phyloP scores from a whole-genome alignment of 1,140 invertebrate genomes.

The Drosophila ironensis region DNA sequence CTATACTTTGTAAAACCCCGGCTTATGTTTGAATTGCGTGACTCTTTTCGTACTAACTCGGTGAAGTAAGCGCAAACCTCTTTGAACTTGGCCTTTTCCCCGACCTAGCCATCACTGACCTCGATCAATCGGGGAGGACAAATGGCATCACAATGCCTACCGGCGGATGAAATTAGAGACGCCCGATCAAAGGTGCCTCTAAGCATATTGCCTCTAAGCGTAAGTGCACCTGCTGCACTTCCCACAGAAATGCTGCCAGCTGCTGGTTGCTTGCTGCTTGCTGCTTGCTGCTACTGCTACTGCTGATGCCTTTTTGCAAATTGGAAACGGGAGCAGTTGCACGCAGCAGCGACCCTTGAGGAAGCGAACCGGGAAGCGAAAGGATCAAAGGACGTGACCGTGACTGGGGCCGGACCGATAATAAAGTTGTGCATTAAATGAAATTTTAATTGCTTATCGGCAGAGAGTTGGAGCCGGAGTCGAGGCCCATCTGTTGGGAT shows the following conservation, averaged over 20 bases:
- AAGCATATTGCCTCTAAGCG: no score
- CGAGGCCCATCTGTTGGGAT: constrained; percentile 61
- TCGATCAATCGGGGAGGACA: constrained; percentile 30
- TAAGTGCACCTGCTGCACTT: constrained; percentile 75
- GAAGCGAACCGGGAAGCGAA: constrained; percentile 9
- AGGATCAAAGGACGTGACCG: constrained; percentile 74
- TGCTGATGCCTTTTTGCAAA: constrained; percentile 19
- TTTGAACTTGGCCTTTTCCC: not conserved
- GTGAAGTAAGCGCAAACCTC: no score
- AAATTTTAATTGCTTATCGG: constrained; percentile 77
- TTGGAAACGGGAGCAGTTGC: constrained; percentile 27
- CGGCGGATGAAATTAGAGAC: constrained; percentile 58
- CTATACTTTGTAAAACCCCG: no score
- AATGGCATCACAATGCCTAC: constrained; percentile 49
- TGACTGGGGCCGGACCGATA: constrained; percentile 56
- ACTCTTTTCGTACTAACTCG: no score
- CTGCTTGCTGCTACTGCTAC: constrained; percentile 2
- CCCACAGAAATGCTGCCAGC: no score
- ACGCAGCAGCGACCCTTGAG: constrained; percentile 7
- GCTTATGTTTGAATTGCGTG: no score
- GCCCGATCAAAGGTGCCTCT: no score
- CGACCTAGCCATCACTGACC: constrained; percentile 19
- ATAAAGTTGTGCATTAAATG: constrained; percentile 76
- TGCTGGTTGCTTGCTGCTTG: no score
- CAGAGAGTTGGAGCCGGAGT: constrained; percentile 21